These are phyloP conservation scores for Unio delphinus DNA, from an alignment of 2,888 invertebrate genomes.

Conservation along the genomic window DNA sequence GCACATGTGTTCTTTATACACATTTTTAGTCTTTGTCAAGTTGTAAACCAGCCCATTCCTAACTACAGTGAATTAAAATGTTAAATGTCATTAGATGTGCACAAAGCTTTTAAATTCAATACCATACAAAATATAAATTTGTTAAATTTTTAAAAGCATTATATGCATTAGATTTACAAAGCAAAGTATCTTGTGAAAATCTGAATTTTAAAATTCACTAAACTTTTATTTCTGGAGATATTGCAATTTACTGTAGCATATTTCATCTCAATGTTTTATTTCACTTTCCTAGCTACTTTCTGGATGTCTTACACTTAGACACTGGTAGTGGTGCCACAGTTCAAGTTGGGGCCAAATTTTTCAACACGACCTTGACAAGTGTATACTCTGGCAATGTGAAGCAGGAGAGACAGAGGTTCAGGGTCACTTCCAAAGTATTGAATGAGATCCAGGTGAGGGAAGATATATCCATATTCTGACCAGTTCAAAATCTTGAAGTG, in stretches of 20 bases:
- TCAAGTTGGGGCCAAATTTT: slow-evolving; percentile 41
- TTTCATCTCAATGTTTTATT: neutral
- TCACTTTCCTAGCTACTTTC: slow-evolving; percentile 34
- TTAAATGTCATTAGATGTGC: too few species aligned
- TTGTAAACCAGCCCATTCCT: too few species aligned
- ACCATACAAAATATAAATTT: too few species aligned
- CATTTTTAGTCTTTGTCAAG: too few species aligned
- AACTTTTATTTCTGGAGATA: too few species aligned
- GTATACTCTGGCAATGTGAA: slow-evolving; percentile 33
- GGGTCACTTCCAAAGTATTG: slow-evolving; percentile 22
- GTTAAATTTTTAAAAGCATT: too few species aligned
- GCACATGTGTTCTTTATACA: too few species aligned
- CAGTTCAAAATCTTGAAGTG: neutral
- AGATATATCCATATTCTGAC: neutral
- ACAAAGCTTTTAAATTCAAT: too few species aligned
- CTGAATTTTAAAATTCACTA: too few species aligned
- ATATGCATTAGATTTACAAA: too few species aligned
- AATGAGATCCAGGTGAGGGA: slow-evolving; percentile 29
- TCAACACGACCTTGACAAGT: slow-evolving; percentile 37
- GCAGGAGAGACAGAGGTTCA: slow-evolving; percentile 40
- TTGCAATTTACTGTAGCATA: slow-evolving; percentile 2
- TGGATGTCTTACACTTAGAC: slow-evolving; percentile 41
- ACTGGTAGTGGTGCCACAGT: slow-evolving; percentile 17
- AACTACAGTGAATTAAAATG: too few species aligned
- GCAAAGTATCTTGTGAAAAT: too few species aligned